Percentiles rank a stretch among this genome's conserved stretches.
These are phyloP conservation scores for Tipula confusa DNA, from an alignment of 2,888 invertebrate genomes.

Conservation along the genomic window DNA sequence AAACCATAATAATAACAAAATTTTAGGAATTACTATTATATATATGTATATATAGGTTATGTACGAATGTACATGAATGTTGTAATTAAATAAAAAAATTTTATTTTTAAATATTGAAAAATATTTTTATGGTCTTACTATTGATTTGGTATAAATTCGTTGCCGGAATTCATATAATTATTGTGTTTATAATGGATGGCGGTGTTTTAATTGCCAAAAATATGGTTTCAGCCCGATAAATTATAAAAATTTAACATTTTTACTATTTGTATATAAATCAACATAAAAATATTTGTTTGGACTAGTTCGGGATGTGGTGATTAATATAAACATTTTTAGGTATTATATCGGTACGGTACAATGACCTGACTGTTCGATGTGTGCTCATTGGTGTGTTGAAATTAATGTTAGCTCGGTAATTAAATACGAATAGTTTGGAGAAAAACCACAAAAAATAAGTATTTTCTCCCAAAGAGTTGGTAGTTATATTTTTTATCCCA, in stretches of 20 bases:
- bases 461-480: no score
- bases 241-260: background rate
- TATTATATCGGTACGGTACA: no score
- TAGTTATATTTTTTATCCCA: no score
- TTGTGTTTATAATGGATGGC: no score
- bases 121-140: background rate
- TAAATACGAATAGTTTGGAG: no score
- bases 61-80: background rate
- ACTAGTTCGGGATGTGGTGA: background rate
- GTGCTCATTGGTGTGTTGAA: no score
- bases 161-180: background rate
- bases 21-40: background rate
- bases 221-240: background rate
- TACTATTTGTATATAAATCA: background rate
- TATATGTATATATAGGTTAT: background rate
- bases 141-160: background rate
- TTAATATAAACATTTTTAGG: background rate
- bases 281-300: background rate
- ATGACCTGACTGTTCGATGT: no score
- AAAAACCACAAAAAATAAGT: no score
- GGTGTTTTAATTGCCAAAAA: background rate
- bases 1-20: background rate
- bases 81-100: background rate
- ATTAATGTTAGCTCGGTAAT: no score
- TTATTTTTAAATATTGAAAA: background rate